phyloP scores from a whole-genome alignment of 1,140 invertebrate species.

The Zeugodacus cucurbitae region DNA sequence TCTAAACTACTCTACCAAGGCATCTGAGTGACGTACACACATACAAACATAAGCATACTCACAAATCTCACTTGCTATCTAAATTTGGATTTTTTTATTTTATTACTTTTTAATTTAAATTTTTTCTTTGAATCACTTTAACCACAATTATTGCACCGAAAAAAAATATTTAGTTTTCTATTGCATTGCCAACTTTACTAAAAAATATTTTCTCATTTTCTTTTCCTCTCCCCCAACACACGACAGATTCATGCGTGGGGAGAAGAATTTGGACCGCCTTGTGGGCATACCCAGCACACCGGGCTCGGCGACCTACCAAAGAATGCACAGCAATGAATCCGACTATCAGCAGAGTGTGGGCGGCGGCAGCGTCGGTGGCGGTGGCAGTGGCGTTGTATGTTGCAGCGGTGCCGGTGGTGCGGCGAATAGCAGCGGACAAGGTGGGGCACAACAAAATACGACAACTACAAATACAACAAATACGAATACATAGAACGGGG shows the following conservation, averaged over 20 bases:
- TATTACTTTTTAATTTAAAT: no score
- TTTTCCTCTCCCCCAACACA: not conserved
- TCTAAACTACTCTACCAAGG: no score
- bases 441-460: slow-evolving; percentile 57
- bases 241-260: slow-evolving; percentile 82
- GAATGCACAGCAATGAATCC: slow-evolving; percentile 86
- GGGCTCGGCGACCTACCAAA: slow-evolving; percentile 79
- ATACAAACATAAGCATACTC: not conserved
- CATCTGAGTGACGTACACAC: not conserved
- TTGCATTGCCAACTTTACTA: not conserved
- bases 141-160: not conserved
- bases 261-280: slow-evolving; percentile 71
- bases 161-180: not conserved
- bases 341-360: slow-evolving; percentile 64
- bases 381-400: slow-evolving; percentile 45
- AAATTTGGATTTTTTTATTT: no score
- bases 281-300: slow-evolving; percentile 70
- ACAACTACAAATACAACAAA: slow-evolving; percentile 43
- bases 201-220: not conserved
- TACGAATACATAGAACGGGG: slow-evolving; percentile 42
- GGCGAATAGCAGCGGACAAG: slow-evolving; percentile 62
- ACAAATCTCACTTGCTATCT: no score
- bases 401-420: slow-evolving; percentile 48
- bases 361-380: slow-evolving; percentile 46
- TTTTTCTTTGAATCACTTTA: not conserved